Conservation (phyloP, 2,888 invertebrate species). For the Achlya flavicornis region DNA sequence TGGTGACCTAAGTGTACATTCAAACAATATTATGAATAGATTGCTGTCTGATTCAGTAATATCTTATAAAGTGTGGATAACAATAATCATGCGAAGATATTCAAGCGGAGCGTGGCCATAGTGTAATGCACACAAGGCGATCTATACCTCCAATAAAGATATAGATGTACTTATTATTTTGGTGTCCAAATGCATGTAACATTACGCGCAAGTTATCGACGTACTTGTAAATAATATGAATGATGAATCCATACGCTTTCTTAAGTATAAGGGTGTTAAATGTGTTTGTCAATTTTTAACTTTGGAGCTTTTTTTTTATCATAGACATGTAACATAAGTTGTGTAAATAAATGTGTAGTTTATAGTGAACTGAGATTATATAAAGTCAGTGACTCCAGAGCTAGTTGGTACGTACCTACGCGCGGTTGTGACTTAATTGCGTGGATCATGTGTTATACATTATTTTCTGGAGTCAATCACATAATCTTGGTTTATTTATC, state of each 20-base stretch:
- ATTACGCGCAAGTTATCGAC: conserved; percentile 60
- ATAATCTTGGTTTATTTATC: conserved; percentile 11
- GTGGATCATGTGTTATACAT: conserved; percentile 14
- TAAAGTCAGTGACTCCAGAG: conserved; percentile 42
- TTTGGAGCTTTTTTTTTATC: conserved; percentile 70
- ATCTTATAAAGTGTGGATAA: conserved; percentile 30
- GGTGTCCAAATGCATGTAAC: conserved; percentile 75
- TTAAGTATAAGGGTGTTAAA: conserved; percentile 78
- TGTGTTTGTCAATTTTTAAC: conserved; percentile 81
- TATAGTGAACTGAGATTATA: conserved; percentile 70
- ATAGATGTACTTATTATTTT: conserved; percentile 75
- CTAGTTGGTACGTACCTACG: conserved; percentile 24
- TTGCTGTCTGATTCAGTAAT: conserved; percentile 30
- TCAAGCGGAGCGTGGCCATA: conserved; percentile 16
- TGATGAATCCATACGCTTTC: conserved; percentile 83
- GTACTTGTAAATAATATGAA: conserved; percentile 70
- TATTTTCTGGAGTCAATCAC: conserved; percentile 9
- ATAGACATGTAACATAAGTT: conserved; percentile 57
- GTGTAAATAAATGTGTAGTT: conserved; percentile 68
- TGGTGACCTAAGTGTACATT: conserved; percentile 60
- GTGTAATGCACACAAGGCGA: conserved; percentile 33
- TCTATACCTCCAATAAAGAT: conserved; percentile 43
- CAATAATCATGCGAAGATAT: conserved; percentile 3
- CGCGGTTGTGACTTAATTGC: conserved; percentile 57
- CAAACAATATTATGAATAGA: conserved; percentile 42